A percentile compares a stretch with the other conserved stretches of the same genome.
Conservation (phyloP, 1,140 invertebrate species). For the Dryas iulia region DNA sequence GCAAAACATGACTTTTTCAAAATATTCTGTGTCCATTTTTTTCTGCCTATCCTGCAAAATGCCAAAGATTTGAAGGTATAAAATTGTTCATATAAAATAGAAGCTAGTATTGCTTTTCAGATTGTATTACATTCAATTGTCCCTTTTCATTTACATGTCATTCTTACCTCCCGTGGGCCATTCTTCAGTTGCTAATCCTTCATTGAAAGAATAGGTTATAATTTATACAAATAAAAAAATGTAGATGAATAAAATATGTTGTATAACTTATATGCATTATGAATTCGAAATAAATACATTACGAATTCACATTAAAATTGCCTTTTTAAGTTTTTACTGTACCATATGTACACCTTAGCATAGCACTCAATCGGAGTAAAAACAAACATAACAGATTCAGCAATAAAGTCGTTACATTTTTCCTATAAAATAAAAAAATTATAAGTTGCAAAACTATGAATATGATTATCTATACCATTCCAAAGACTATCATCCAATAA, state of each 20-base stretch:
- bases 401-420: conserved; percentile 11
- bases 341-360: too few relatives aligned
- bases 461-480: conserved; percentile 77
- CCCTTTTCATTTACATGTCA: conserved; percentile 78
- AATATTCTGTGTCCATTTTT: too few relatives aligned
- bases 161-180: conserved; percentile 49
- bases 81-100: too few relatives aligned
- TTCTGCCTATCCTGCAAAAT: too few relatives aligned
- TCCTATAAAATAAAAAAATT: conserved; percentile 9
- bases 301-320: too few relatives aligned
- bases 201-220: too few relatives aligned
- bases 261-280: too few relatives aligned
- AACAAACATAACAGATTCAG: background rate
- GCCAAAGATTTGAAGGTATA: too few relatives aligned
- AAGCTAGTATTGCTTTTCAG: conserved; percentile 72
- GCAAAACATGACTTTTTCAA: too few relatives aligned
- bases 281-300: too few relatives aligned
- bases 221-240: background rate
- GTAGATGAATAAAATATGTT: too few relatives aligned
- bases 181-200: background rate
- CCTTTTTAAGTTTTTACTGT: too few relatives aligned
- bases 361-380: background rate
- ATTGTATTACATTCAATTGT: conserved; percentile 78
- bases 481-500: conserved; percentile 77
- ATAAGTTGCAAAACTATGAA: conserved; percentile 71